These are phyloP conservation scores for cat (Felis catus) DNA, from an alignment of 2,113 vertebrate species.

Conservation along the genomic window DNA sequence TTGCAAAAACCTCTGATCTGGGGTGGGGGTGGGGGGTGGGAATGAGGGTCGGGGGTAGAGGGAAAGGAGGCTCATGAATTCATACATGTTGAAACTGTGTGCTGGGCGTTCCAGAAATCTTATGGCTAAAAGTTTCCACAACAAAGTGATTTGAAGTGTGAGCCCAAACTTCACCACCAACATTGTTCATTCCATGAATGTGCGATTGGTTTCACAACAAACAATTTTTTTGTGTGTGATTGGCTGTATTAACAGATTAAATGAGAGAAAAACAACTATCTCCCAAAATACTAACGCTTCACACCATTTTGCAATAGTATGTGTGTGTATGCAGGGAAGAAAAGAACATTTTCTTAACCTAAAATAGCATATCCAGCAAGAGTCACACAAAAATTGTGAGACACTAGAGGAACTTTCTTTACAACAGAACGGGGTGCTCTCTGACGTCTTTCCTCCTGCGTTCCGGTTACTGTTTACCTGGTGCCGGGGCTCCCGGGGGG, in stretches of 20 bases:
- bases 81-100: rapidly evolving
- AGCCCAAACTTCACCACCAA: neutral
- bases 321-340: neutral
- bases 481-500: neutral
- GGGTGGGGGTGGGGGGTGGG: no score
- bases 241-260: neutral
- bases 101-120: rapidly evolving
- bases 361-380: neutral
- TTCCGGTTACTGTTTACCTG: no score
- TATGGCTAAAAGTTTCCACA: neutral
- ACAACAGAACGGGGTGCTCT: no score
- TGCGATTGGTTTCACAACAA: neutral
- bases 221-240: no score
- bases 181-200: rapidly evolving
- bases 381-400: neutral
- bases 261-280: neutral
- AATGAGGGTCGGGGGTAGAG: neutral
- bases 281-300: neutral
- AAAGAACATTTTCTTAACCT: neutral
- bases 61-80: neutral
- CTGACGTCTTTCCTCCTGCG: no score
- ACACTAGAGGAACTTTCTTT: neutral
- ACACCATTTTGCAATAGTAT: neutral
- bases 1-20: neutral
- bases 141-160: neutral